A percentile compares a stretch with the other conserved stretches of the same genome.
phyloP scores from a whole-genome alignment of 2,888 invertebrate genomes.

The Eutolmus rufibarbis region DNA sequence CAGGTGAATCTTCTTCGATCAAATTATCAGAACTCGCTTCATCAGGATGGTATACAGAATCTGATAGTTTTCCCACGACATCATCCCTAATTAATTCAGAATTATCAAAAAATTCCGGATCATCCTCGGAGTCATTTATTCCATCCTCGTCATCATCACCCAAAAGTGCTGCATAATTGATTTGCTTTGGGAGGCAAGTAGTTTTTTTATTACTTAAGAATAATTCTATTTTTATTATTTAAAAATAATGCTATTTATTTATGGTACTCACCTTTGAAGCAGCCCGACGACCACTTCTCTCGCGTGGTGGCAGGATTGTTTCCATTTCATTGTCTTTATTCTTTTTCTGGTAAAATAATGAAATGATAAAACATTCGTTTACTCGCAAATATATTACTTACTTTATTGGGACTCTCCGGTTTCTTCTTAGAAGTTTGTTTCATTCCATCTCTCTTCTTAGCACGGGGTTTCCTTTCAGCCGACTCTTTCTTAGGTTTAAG shows the following conservation, averaged over 20 bases:
- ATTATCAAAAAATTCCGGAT: conserved; percentile 67
- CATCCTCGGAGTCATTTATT: conserved; percentile 52
- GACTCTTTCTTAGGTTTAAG: conserved; percentile 50
- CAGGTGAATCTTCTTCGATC: conserved; percentile 48
- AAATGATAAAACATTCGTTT: neutral
- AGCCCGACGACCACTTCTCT: neutral
- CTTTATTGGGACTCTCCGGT: conserved; percentile 51
- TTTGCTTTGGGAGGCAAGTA: conserved; percentile 49
- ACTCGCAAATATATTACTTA: neutral
- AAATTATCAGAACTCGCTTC: conserved; percentile 32
- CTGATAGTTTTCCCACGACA: conserved; percentile 49
- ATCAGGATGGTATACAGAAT: conserved; percentile 45
- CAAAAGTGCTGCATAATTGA: conserved; percentile 60
- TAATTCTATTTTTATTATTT: neutral
- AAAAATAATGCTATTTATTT: too few species aligned
- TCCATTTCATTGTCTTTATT: conserved; percentile 18
- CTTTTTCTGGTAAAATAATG: neutral
- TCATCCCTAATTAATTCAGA: conserved; percentile 61
- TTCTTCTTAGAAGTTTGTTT: conserved; percentile 76
- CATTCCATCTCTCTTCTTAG: conserved; percentile 64
- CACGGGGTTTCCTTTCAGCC: conserved; percentile 49
- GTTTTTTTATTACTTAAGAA: neutral
- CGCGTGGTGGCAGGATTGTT: neutral
- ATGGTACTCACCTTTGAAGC: neutral
- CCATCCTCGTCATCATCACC: conserved; percentile 56